phyloP scores from a whole-genome alignment of 2,797 vertebrate genomes.

The Eptatretus atami region DNA sequence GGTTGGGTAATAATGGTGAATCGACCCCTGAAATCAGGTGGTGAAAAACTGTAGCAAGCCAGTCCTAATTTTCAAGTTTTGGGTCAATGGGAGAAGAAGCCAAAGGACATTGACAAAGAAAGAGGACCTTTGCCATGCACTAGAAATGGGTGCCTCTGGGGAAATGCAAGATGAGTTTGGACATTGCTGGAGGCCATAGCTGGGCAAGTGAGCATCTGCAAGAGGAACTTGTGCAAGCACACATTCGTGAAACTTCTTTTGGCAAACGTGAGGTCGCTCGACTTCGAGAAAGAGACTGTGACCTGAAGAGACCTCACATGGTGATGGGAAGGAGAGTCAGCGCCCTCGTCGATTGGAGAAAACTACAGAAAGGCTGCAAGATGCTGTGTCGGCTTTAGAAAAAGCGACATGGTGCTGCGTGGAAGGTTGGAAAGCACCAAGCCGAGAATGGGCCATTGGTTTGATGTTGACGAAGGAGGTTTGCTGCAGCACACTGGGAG shows the following conservation, averaged over 20 bases:
- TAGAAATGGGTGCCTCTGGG: neutral
- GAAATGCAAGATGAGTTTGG: neutral
- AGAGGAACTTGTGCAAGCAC: constrained; percentile 1
- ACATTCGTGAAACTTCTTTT: neutral
- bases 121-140: too few relatives aligned
- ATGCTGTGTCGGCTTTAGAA: neutral
- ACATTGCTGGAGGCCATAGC: constrained; percentile 1
- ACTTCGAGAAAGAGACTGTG: neutral
- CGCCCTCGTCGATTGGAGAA: neutral
- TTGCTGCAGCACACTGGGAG: neutral
- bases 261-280: neutral
- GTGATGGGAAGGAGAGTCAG: too few relatives aligned
- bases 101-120: too few relatives aligned
- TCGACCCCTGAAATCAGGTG: too few relatives aligned
- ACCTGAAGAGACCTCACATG: too few relatives aligned
- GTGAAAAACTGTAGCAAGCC: too few relatives aligned
- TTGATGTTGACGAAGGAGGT: neutral
- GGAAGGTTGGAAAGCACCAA: neutral
- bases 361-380: neutral
- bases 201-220: neutral
- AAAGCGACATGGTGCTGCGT: neutral
- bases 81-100: too few relatives aligned
- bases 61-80: too few relatives aligned
- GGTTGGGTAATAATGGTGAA: too few relatives aligned
- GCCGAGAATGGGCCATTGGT: neutral